Percentiles rank a stretch among this genome's conserved stretches.
These are phyloP conservation scores for Monodelphis domestica DNA, from an alignment of 2,797 vertebrate species.

Conservation along the genomic window DNA sequence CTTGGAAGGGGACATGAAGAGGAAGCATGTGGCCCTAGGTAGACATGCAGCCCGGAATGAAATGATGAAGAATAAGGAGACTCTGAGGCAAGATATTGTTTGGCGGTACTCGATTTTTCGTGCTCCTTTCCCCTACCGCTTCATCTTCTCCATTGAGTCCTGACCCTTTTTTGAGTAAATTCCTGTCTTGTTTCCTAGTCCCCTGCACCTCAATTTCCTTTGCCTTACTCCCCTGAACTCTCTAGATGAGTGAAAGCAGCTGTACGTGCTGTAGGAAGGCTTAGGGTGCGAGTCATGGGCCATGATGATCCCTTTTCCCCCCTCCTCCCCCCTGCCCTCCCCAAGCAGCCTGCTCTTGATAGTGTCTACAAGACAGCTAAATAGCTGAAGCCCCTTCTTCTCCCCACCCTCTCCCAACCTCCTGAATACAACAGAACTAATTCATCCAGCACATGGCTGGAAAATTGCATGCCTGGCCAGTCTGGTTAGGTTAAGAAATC, in stretches of 20 bases:
- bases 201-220: neutral
- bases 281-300: neutral
- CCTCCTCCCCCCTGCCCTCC: neutral
- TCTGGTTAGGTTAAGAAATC: neutral
- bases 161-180: neutral
- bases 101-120: neutral
- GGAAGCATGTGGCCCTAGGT: too few species aligned
- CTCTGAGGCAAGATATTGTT: neutral
- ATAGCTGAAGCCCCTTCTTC: neutral
- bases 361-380: neutral
- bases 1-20: neutral
- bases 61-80: neutral
- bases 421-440: neutral
- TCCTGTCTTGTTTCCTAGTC: neutral
- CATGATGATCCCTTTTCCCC: neutral
- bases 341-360: neutral
- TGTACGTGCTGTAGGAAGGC: neutral
- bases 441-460: neutral
- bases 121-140: neutral
- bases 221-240: neutral
- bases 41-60: neutral
- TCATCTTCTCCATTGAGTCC: neutral
- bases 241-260: neutral
- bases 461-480: neutral
- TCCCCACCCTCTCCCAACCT: neutral